phyloP scores from a whole-genome alignment of 2,888 invertebrate genomes.

The Tipula vernalis region DNA sequence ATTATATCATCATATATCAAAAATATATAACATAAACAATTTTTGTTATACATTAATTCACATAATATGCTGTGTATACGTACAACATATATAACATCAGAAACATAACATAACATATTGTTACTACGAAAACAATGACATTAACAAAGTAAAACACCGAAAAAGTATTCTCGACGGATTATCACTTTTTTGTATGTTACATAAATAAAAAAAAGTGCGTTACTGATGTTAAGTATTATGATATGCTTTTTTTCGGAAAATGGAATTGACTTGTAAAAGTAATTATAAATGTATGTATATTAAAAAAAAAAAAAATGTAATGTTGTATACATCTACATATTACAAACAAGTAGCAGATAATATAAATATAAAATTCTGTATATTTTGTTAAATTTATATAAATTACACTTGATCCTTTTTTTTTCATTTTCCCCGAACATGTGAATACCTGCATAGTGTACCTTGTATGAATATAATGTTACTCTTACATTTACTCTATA shows the following conservation, averaged over 20 bases:
- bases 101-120: constrained; percentile 4
- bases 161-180: background rate
- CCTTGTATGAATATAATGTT: background rate
- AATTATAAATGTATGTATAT: background rate
- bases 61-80: background rate
- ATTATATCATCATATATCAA: constrained; percentile 4
- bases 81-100: background rate
- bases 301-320: background rate
- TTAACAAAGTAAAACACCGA: constrained; percentile 4
- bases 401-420: background rate
- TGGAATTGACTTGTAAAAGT: constrained; percentile 4
- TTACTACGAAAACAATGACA: background rate
- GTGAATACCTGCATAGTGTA: background rate
- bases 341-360: background rate
- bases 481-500: background rate
- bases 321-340: background rate
- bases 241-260: background rate
- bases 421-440: background rate
- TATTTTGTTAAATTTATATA: background rate
- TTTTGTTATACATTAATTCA: background rate
- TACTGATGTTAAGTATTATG: background rate
- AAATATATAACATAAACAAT: background rate
- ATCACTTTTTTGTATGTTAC: background rate
- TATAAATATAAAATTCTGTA: background rate
- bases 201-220: background rate